phyloP scores from a whole-genome alignment of 2,797 vertebrate species.

The Peromyscus eremicus region DNA sequence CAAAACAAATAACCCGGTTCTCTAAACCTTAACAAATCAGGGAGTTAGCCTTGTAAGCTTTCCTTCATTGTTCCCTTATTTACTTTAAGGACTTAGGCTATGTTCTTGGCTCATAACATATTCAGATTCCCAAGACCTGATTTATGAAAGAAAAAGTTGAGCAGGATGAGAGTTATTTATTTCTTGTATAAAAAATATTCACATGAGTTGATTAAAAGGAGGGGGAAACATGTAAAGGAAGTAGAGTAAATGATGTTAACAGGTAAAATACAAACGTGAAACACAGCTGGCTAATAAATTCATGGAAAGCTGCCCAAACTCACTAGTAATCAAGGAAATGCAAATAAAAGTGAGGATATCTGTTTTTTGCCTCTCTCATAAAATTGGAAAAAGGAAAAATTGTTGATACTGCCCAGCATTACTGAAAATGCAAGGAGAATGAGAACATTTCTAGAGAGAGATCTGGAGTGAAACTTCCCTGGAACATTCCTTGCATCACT shows the following conservation, averaged over 20 bases:
- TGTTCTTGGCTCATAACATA: not conserved
- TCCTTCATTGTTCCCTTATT: not conserved
- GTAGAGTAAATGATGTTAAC: slow-evolving; percentile 50
- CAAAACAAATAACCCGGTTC: not conserved
- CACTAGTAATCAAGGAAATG: slow-evolving; percentile 30
- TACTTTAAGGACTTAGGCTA: not conserved
- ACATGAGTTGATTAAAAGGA: slow-evolving; percentile 55
- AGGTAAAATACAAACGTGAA: slow-evolving; percentile 54
- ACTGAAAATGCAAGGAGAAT: not conserved
- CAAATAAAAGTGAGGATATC: slow-evolving; percentile 56
- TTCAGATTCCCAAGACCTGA: not conserved
- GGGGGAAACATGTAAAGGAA: not conserved
- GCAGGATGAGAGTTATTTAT: slow-evolving; percentile 22
- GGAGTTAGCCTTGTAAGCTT: not conserved
- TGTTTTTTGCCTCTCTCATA: slow-evolving; percentile 3
- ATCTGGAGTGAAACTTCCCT: not conserved
- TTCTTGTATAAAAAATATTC: slow-evolving; percentile 48
- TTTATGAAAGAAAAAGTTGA: slow-evolving; percentile 38
- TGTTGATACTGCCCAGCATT: not conserved
- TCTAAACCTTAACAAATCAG: not conserved
- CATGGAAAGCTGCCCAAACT: slow-evolving; percentile 55
- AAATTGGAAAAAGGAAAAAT: slow-evolving; percentile 10
- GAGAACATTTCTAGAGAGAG: not conserved
- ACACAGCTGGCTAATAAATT: slow-evolving; percentile 57
- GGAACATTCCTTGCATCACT: not conserved